Conservation (phyloP, 1,140 invertebrate genomes). For the Pogonus chalceus region DNA sequence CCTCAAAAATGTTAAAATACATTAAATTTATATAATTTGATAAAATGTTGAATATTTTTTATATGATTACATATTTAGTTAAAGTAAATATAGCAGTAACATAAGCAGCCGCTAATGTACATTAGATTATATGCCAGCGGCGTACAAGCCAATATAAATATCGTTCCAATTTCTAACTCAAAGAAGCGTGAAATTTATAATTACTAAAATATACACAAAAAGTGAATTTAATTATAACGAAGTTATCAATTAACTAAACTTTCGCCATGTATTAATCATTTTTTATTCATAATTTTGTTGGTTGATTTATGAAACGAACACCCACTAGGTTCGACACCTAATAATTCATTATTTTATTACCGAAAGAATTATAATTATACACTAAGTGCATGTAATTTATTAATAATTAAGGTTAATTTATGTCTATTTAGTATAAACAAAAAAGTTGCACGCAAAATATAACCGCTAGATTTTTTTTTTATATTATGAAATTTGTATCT, state of each 20-base stretch:
- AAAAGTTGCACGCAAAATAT: too few relatives aligned
- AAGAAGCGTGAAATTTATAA: slow-evolving; percentile 3
- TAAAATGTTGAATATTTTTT: too few relatives aligned
- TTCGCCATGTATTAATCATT: background rate
- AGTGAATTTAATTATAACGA: slow-evolving; percentile 3
- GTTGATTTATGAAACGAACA: background rate
- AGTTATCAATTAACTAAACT: background rate
- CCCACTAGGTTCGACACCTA: background rate
- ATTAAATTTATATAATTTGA: too few relatives aligned
- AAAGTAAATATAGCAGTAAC: too few relatives aligned
- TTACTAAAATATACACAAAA: background rate
- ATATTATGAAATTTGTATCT: too few relatives aligned
- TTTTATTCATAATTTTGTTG: background rate
- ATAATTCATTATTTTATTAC: background rate
- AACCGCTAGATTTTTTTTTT: too few relatives aligned
- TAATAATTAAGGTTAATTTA: too few relatives aligned
- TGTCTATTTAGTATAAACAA: too few relatives aligned
- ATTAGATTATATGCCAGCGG: background rate
- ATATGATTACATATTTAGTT: too few relatives aligned
- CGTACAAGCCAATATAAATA: background rate
- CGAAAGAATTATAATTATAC: background rate
- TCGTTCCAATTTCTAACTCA: background rate
- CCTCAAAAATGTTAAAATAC: too few relatives aligned
- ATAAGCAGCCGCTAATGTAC: background rate
- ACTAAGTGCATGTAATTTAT: too few relatives aligned